Conservation (phyloP, 2,113 vertebrate genomes). For the Eira barbara region DNA sequence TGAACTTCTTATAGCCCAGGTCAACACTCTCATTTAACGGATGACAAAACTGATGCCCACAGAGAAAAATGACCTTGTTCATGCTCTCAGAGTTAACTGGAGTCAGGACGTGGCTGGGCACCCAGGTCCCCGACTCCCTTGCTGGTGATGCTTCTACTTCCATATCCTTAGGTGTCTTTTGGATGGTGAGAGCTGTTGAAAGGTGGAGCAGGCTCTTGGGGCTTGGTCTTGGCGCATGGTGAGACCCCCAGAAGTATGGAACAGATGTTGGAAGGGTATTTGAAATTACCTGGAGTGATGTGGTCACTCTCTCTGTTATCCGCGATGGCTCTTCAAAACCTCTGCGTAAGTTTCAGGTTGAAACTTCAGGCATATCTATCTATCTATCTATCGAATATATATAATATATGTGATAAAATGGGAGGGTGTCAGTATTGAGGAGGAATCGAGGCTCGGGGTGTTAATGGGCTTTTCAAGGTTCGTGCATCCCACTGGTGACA, state of each 20-base stretch:
- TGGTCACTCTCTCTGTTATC: rapidly evolving
- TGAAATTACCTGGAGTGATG: neutral
- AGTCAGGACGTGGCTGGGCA: neutral
- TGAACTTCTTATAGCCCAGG: neutral
- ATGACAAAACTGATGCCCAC: neutral
- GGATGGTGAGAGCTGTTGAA: neutral
- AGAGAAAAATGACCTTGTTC: neutral
- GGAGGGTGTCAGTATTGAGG: neutral
- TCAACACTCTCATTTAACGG: neutral
- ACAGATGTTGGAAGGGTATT: neutral
- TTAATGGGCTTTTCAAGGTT: neutral
- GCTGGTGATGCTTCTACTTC: neutral
- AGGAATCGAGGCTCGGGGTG: neutral
- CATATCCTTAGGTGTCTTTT: neutral
- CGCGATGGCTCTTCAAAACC: neutral
- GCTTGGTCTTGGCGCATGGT: neutral
- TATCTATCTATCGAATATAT: too few species aligned
- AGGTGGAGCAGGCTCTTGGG: neutral
- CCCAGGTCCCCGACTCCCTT: neutral
- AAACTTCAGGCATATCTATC: neutral
- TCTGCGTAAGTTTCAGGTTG: neutral
- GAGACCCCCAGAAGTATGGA: neutral
- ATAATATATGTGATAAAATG: neutral
- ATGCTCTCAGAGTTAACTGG: neutral
- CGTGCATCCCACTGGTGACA: neutral